phyloP scores from a whole-genome alignment of 2,113 vertebrate genomes.

The Bagarius yarrelli region DNA sequence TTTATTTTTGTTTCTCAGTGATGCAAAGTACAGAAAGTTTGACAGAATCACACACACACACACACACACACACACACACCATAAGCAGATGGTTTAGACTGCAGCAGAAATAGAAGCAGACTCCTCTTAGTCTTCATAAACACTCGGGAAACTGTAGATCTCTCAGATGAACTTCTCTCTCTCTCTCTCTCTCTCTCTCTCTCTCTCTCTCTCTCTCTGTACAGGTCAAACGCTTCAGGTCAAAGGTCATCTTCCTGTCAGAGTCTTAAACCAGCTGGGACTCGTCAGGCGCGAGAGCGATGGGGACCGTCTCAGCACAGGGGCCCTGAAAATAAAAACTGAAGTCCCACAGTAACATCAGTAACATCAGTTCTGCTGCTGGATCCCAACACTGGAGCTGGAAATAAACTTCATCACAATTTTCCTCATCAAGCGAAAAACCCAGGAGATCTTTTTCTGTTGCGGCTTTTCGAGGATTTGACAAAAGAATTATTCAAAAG shows the following conservation, averaged over 20 bases:
- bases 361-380: neutral
- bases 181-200: neutral
- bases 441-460: too few species aligned
- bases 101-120: neutral
- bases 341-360: constrained; percentile 34
- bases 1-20: too few species aligned
- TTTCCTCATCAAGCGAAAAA: too few species aligned
- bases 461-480: too few species aligned
- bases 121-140: neutral
- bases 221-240: too few species aligned
- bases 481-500: too few species aligned
- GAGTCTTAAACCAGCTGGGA: constrained; percentile 69
- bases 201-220: neutral
- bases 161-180: too few species aligned
- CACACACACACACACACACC: too few species aligned
- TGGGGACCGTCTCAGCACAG: constrained; percentile 84
- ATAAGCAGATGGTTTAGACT: neutral
- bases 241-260: neutral
- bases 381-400: neutral
- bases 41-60: too few species aligned
- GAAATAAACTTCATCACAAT: neutral
- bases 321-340: constrained; percentile 91
- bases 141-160: too few species aligned
- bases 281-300: constrained; percentile 76
- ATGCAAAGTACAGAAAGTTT: too few species aligned